Evolutionary conservation across 2,797 vertebrate genomes (phyloP).

Genomic region (Argentina silus): DNA sequence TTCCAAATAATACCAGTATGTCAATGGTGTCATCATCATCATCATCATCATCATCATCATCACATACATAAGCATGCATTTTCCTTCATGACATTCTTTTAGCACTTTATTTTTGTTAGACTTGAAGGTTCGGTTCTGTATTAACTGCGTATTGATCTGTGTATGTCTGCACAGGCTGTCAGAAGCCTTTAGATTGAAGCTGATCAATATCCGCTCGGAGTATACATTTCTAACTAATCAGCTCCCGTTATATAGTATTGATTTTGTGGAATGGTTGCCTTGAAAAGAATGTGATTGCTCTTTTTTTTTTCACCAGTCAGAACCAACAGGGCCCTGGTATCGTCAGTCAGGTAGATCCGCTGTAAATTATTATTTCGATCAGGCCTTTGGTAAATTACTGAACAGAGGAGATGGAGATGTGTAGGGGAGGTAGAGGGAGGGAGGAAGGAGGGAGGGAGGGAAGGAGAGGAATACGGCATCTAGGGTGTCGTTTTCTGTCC

Average conservation of each 20-base stretch:
- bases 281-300: conserved; percentile 71
- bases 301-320: conserved; percentile 51
- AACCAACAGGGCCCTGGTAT: conserved; percentile 47
- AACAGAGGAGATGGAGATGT: not conserved
- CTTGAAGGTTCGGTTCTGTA: conserved; percentile 37
- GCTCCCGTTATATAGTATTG: conserved; percentile 77
- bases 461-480: not conserved
- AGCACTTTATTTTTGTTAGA: conserved; percentile 9
- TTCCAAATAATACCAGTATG: not conserved
- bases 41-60: too few relatives aligned
- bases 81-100: conserved; percentile 18
- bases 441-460: not conserved
- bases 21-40: conserved; percentile 8
- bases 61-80: conserved; percentile 7
- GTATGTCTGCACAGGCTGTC: conserved; percentile 54
- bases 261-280: conserved; percentile 69
- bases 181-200: conserved; percentile 63
- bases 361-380: conserved; percentile 21
- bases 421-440: not conserved
- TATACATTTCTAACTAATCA: conserved; percentile 81
- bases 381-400: conserved; percentile 24
- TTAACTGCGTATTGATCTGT: conserved; percentile 59
- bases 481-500: too few relatives aligned
- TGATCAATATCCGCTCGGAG: conserved; percentile 77
- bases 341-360: conserved; percentile 36